phyloP scores from a whole-genome alignment of 2,797 vertebrate genomes.

The Cuculus canorus region DNA sequence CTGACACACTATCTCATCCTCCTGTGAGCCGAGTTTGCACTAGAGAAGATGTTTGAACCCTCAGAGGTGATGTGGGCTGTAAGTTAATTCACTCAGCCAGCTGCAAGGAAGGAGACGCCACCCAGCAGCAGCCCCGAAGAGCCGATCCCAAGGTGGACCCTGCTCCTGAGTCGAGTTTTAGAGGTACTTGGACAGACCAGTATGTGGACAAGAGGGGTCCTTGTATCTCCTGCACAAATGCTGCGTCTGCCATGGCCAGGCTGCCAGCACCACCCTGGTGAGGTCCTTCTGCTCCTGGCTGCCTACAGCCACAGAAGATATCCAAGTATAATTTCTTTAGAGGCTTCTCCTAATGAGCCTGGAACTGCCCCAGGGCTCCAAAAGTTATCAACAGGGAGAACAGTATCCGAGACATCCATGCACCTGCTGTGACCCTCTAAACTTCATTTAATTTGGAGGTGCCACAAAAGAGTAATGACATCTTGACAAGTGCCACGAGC shows the following conservation, averaged over 20 bases:
- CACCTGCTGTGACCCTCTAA: fast-evolving
- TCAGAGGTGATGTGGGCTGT: not conserved
- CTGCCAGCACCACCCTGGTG: fast-evolving
- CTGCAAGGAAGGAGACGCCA: not conserved
- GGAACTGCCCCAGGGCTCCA: not conserved
- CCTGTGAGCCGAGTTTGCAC: not conserved
- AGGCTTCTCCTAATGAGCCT: not conserved
- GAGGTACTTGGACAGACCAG: not conserved
- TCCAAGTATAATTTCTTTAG: too few species aligned
- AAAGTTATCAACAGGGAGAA: not conserved
- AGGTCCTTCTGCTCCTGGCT: not conserved
- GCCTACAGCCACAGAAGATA: not conserved
- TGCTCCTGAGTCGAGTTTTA: not conserved
- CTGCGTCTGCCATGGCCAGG: not conserved
- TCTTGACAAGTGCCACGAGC: not conserved
- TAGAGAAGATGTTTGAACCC: not conserved
- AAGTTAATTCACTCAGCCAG: not conserved
- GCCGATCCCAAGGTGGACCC: fast-evolving
- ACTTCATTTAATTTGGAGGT: not conserved
- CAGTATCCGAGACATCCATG: fast-evolving
- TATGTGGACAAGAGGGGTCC: fast-evolving
- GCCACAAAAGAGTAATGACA: not conserved
- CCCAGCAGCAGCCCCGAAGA: not conserved
- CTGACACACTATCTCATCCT: not conserved
- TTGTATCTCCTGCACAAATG: not conserved